Evolutionary conservation across 1,140 invertebrate species (phyloP), one percentile per base, ranked within the genome.

Genomic region (Megathymus violae): DNA sequence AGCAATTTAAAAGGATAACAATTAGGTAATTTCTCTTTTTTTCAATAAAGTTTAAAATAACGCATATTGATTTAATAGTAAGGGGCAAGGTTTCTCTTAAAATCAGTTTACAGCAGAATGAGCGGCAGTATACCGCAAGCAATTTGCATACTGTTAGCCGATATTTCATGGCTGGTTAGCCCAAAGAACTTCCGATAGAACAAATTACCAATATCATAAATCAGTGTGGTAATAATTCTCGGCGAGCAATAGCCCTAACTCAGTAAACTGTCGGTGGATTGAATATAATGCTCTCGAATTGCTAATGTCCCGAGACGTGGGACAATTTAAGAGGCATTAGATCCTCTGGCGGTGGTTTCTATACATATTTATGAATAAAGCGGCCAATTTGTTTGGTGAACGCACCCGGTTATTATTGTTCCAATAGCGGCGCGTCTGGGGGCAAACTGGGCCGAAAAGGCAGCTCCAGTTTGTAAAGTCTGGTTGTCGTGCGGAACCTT

Each of bases 131-230:
- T 34, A 47, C 56, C 56, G 56, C 56, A 40, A 47, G 31, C 56
- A 60, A 60, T 60, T 60, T 60, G 56, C 56, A 60, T 60, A 48
- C 44, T 47, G 56, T 60, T 48, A 60, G 47, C 54, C 54, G 54
- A 47, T 59, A 59, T 59, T 59, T 59, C 56, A 59, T 47, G 17
- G 56, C 56, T 47, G 56, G 56, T 59, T 59, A 59, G 19, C 54
- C 52, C 54, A 59, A 59, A 47, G 54, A 59, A 59, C 54, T 59
- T 59, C 54, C 54, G 54, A 59, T 59, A 47, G 54, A 36, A 59
- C 54, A 59, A 59, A 59, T 59, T 59, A 59, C 54, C 43, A 59
- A 59, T 43, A 59, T 59, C 54, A 59, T 59, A 59, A 59, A 59
- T 59, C 54, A 59, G 1, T 7, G 16, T 43, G 14, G 43, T 47